A percentile compares a stretch with the other conserved stretches of the same genome.
These are phyloP conservation scores for Aotus griseimembra DNA, from an alignment of 2,797 vertebrate species.

Conservation along the genomic window DNA sequence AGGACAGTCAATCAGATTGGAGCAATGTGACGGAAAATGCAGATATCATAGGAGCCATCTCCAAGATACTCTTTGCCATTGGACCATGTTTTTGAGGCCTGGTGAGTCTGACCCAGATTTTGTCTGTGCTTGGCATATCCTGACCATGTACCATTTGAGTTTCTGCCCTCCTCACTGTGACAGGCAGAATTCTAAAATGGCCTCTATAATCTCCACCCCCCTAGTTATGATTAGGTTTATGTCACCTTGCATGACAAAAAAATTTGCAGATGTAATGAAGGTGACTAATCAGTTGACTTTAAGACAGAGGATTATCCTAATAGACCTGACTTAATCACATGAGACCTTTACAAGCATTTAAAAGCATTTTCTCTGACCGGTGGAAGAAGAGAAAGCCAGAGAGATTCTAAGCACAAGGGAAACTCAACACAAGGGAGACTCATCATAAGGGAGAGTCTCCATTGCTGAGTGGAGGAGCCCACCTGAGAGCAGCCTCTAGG, in stretches of 20 bases:
- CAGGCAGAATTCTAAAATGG: background rate
- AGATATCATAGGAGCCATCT: background rate
- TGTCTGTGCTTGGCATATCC: background rate
- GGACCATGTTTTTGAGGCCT: background rate
- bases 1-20: background rate
- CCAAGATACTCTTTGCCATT: background rate
- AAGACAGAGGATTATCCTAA: background rate
- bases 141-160: background rate
- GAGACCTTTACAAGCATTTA: background rate
- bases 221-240: background rate
- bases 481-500: background rate
- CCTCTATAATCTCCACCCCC: background rate
- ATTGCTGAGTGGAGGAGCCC: background rate
- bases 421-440: background rate
- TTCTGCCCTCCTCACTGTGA: no score
- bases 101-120: background rate
- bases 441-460: background rate
- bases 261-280: background rate
- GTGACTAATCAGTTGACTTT: background rate
- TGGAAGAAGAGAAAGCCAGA: background rate
- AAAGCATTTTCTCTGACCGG: background rate
- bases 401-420: background rate
- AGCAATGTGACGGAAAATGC: background rate
- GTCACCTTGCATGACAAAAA: background rate
- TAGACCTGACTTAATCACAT: background rate